phyloP scores from a whole-genome alignment of 1,140 invertebrate genomes.

The Acyrthosiphon pisum region DNA sequence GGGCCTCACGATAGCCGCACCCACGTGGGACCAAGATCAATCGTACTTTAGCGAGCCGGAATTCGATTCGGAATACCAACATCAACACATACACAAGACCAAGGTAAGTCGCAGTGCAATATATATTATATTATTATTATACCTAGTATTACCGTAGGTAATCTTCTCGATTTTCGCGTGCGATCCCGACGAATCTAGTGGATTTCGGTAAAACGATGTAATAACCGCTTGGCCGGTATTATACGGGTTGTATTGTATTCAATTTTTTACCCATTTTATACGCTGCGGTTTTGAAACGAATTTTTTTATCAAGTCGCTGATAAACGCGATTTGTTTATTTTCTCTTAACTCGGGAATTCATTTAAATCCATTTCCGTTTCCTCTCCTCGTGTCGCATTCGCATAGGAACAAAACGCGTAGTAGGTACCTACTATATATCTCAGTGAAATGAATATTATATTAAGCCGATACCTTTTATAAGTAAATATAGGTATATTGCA shows the following conservation, averaged over 20 bases:
- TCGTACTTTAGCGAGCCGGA: constrained; percentile 94
- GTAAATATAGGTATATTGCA: too few species aligned
- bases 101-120: constrained; percentile 73
- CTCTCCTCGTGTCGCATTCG: background rate
- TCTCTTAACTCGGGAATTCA: background rate
- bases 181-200: background rate
- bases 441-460: background rate
- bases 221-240: background rate
- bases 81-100: constrained; percentile 91
- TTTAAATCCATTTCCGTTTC: background rate
- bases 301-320: background rate
- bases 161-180: background rate
- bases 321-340: background rate
- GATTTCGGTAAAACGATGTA: background rate
- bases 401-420: background rate
- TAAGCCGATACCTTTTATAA: background rate
- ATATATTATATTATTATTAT: too few species aligned
- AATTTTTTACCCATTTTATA: background rate
- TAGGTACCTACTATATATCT: background rate
- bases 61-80: constrained; percentile 91
- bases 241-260: background rate
- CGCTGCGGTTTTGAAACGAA: background rate
- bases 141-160: background rate
- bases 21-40: constrained; percentile 72
- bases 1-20: constrained; percentile 63